phyloP scores from a whole-genome alignment of 2,888 invertebrate species.

The Pristionchus arcanus region DNA sequence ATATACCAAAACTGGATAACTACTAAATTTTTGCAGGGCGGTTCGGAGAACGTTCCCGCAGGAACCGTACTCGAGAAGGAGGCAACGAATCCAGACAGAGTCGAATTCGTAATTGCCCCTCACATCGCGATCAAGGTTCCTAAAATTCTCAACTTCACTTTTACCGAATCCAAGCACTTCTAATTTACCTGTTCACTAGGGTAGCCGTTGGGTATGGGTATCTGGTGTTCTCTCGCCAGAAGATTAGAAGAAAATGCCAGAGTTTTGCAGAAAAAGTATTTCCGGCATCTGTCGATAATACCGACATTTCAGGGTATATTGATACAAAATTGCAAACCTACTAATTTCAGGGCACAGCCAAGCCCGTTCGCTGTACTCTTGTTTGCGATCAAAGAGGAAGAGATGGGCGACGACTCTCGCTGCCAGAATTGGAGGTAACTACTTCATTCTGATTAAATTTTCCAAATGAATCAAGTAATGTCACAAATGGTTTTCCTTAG shows the following conservation, averaged over 20 bases:
- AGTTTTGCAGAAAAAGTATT: no score
- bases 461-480: no score
- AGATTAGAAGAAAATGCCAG: no score
- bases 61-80: conserved; percentile 22
- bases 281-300: no score
- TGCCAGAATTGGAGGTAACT: not conserved
- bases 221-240: no score
- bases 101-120: conserved; percentile 12
- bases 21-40: not conserved
- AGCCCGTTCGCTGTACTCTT: not conserved
- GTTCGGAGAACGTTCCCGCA: not conserved
- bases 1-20: not conserved
- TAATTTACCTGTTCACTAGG: no score
- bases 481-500: no score
- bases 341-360: conserved; percentile 17
- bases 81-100: not conserved
- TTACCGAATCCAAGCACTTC: no score
- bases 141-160: no score
- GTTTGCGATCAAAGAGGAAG: not conserved
- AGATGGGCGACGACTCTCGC: not conserved
- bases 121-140: conserved; percentile 37
- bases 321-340: not conserved
- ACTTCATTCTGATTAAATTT: no score
- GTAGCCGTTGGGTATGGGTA: no score
- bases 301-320: not conserved